These are phyloP conservation scores for Selenia dentaria DNA, from an alignment of 2,888 invertebrate species.

Conservation along the genomic window DNA sequence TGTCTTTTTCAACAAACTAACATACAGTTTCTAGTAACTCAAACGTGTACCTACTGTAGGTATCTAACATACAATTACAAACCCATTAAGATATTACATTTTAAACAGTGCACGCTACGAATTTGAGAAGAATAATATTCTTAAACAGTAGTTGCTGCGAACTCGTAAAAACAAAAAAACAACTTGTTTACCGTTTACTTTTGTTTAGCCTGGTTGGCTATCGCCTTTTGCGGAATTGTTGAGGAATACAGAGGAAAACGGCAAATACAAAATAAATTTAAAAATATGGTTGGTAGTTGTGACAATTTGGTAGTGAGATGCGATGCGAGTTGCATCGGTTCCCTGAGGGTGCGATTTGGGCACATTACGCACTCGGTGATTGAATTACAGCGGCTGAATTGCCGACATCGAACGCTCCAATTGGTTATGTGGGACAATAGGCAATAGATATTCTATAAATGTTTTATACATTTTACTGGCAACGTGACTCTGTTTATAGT, in stretches of 20 bases:
- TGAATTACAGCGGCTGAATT: slow-evolving; percentile 24
- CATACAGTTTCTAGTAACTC: slow-evolving; percentile 37
- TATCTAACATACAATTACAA: too few relatives aligned
- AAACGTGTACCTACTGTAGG: too few relatives aligned
- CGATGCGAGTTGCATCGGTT: slow-evolving; percentile 58
- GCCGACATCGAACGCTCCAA: slow-evolving; percentile 6
- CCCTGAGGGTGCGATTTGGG: slow-evolving; percentile 56
- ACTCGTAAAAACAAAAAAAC: slow-evolving; percentile 44
- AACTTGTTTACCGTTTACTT: slow-evolving; percentile 48
- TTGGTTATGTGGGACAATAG: slow-evolving; percentile 2
- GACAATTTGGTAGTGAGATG: slow-evolving; percentile 51
- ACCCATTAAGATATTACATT: too few relatives aligned
- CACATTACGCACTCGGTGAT: slow-evolving; percentile 42
- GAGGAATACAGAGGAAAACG: slow-evolving; percentile 15
- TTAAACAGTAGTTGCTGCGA: slow-evolving; percentile 34
- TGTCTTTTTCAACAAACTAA: slow-evolving; percentile 60
- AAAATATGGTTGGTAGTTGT: slow-evolving; percentile 50
- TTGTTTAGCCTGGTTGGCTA: slow-evolving; percentile 48
- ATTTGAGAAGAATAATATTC: slow-evolving; percentile 17
- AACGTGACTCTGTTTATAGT: not conserved
- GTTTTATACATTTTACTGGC: not conserved
- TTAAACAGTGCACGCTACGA: too few relatives aligned
- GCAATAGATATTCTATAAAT: not conserved
- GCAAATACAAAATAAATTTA: slow-evolving; percentile 66
- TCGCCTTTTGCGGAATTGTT: slow-evolving; percentile 51